Percentiles rank a stretch among this genome's conserved stretches.
phyloP scores from a whole-genome alignment of 2,113 vertebrate species.

The Hemiscyllium ocellatum region DNA sequence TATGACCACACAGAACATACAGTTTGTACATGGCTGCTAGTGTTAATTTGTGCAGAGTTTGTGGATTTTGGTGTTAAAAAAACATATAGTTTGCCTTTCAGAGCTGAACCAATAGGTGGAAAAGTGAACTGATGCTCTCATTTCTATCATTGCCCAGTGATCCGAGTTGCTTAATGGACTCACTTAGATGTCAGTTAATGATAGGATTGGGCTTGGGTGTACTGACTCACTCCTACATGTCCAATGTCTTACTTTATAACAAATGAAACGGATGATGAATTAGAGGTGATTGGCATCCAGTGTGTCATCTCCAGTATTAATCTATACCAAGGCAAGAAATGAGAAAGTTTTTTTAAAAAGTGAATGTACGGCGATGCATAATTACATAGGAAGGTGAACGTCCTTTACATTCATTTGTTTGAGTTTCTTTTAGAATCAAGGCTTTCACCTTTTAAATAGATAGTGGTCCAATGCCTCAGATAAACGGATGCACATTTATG shows the following conservation, averaged over 20 bases:
- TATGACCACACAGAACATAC: background rate
- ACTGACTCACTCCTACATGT: background rate
- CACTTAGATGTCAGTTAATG: background rate
- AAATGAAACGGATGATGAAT: background rate
- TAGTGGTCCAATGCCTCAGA: background rate
- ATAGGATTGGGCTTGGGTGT: background rate
- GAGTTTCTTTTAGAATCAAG: background rate
- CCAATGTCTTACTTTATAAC: background rate
- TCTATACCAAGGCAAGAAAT: background rate
- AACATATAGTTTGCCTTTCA: too few species aligned
- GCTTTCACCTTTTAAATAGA: background rate
- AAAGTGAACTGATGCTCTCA: background rate
- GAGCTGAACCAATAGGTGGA: background rate
- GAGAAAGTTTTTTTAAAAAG: background rate
- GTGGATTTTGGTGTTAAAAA: too few species aligned
- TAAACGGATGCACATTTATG: background rate
- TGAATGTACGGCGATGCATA: background rate
- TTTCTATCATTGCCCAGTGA: background rate
- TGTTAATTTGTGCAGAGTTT: background rate
- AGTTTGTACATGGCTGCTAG: background rate
- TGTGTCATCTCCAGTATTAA: background rate
- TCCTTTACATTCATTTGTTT: background rate
- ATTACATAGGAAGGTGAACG: background rate
- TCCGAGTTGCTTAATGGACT: background rate
- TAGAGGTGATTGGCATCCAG: background rate